Base-by-base conservation (phyloP, 37 sponge, comb jelly and placozoan species). In the Ianthella basta region DNA sequence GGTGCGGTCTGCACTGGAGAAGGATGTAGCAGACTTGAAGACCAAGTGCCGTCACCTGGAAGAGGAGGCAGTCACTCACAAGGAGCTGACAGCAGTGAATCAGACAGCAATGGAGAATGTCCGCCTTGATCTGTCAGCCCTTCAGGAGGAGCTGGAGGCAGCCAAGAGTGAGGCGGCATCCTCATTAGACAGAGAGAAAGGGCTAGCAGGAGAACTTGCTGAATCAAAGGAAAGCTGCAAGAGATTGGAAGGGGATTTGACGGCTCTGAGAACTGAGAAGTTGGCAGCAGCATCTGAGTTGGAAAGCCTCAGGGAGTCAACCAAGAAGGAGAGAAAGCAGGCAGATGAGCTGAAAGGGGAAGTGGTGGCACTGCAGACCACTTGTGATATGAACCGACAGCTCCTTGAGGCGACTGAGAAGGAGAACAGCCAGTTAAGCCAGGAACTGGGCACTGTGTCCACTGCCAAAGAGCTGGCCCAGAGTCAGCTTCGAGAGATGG, bases 341-440 rank as follows among this genome's bases (percentile, higher is more conserved):
- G 37, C 37, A 24, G n/a, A 19, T 1, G 78, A 75, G 21, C 13
- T 75, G 44, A 3, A 13, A 1, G 8, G 15, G 0, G 54, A 75
- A 23, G 6, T 41, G 54, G 1, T 24, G 16, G 78, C 78, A 30
- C 78, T 75, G 23, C 44, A 50, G 53, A 41, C 54, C 53, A 75
- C 78, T 10, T 53, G 78, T 41, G 53, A 38, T 24, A 75, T 75
- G 78, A 75, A 75, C 78, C 78, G 54, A 18, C 44, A 50, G 54
- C 20, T 75, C 78, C 53, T 75, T 24, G 78, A 75, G 54, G 33
- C 78, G 3, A 14, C 10, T 2, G 78, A 75, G 37, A 19, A 23
- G 53, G 78, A 75, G 1, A 75, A 75, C 2, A 41, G 14, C 2
- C 44, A 75, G 25, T 18, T 75, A 4, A 75, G 40, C 3, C 54